Base-by-base conservation (phyloP, 2,797 vertebrate genomes). In the Varecia variegata region DNA sequence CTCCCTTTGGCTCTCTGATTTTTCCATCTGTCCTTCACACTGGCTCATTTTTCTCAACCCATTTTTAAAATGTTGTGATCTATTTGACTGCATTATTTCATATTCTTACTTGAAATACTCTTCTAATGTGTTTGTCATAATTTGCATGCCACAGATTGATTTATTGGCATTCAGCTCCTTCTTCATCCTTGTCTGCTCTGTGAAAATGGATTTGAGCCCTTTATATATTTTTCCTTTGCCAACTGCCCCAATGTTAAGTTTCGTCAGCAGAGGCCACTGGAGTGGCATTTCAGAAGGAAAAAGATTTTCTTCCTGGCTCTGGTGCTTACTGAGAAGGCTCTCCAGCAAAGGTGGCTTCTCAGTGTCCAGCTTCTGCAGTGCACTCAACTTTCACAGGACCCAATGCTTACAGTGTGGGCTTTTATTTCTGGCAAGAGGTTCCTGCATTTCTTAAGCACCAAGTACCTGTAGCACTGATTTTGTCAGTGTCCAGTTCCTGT, bases 141-240 rank as follows among this genome's bases (percentile, higher is more conserved):
- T 85, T 60, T 94, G 4, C 27, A 4, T 79, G 27, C 23, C 27
- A 71, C 13, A 56, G 10, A 47, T 60, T 5, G 7, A 85, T 62
- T 82, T 80, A 92, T 12, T 45, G 40, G 38, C 7, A 7, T 45
- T 90, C 50, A 32, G 6, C 12, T 68, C 23, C 73, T 58, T 54
- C 73, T 58, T 54, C 52, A 35, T 4, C 21, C 23, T 56, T 50
- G 20, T 79, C 25, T 83, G 32, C 47, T 92, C 45, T 17, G 40
- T 83, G n/a, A 68, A 94, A 87, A 83, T 70, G 20, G 45, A 80
- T 87, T 68, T 74, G 54, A 86, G 15, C 32, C 77, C 47, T 74
- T 86, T 40, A 47, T 77, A 50, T 70, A 50, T 2, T 50, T 89
- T 45, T 45, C 21, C 27, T 80, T 76, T 56, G 15, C 8, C 14